phyloP scores from a whole-genome alignment of 92 coral and sea anemone species.

The Micromussa lordhowensis region DNA sequence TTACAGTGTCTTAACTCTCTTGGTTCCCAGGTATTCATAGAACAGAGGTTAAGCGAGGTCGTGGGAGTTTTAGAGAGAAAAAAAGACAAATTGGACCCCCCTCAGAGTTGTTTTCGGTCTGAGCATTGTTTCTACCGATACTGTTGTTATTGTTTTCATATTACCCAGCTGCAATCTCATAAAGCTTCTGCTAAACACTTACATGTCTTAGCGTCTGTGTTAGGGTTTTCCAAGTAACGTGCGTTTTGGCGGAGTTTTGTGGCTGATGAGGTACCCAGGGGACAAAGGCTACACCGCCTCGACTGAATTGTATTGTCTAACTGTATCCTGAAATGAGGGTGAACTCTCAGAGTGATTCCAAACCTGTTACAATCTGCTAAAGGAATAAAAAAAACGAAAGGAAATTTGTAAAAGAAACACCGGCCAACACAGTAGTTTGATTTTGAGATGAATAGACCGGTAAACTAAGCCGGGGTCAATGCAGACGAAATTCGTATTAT shows the following conservation, averaged over 20 bases:
- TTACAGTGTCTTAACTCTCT: neutral
- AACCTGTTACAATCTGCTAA: neutral
- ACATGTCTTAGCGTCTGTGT: neutral
- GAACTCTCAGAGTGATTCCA: neutral
- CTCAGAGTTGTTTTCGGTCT: slow-evolving; percentile 21
- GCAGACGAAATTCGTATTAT: neutral
- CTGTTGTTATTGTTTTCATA: slow-evolving; percentile 10
- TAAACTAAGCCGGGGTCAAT: neutral
- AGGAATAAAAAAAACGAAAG: neutral
- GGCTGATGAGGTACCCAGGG: neutral
- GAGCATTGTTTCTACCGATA: neutral
- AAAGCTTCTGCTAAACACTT: neutral
- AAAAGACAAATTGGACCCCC: slow-evolving; percentile 14
- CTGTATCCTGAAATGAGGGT: neutral
- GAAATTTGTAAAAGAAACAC: neutral
- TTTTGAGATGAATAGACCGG: neutral
- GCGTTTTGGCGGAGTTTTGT: neutral
- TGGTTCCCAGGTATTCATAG: neutral
- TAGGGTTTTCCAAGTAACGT: neutral
- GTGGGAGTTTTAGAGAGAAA: slow-evolving; percentile 35
- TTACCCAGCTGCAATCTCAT: slow-evolving; percentile 4
- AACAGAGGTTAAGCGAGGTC: slow-evolving; percentile 10
- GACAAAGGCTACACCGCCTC: neutral
- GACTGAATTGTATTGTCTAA: neutral
- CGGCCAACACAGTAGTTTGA: neutral